Evolutionary conservation across 2,113 vertebrate species (phyloP).

Genomic region (Urocynchramus pylzowi): DNA sequence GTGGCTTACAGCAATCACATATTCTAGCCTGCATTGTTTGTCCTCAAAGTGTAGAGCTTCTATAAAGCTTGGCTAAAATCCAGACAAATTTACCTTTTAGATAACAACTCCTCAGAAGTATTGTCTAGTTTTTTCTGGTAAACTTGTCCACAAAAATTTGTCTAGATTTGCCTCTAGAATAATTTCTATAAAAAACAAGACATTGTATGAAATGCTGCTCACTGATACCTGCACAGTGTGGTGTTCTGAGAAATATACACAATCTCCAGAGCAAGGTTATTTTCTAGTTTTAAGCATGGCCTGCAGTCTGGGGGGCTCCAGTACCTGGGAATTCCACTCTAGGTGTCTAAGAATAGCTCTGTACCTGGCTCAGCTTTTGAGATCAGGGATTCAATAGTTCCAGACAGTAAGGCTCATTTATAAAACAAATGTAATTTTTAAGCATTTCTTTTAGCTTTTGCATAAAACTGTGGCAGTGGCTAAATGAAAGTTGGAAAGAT

Average conservation of each 20-base stretch:
- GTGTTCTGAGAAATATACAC: not conserved
- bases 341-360: not conserved
- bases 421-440: not conserved
- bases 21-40: conserved; percentile 27
- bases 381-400: not conserved
- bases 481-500: not conserved
- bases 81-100: not conserved
- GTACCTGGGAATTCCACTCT: not conserved
- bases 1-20: not conserved
- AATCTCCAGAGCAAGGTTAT: not conserved
- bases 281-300: not conserved
- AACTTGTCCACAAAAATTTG: not conserved
- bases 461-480: not conserved
- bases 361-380: not conserved
- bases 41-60: conserved; percentile 28
- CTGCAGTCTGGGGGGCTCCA: not conserved
- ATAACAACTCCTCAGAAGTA: not conserved
- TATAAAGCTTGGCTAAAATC: not conserved
- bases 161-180: not conserved
- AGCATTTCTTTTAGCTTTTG: not conserved
- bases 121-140: not conserved
- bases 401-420: not conserved
- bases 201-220: not conserved
- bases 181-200: not conserved
- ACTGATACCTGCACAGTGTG: no score